phyloP scores from a whole-genome alignment of 2,113 vertebrate species.

The Zingel zingel region DNA sequence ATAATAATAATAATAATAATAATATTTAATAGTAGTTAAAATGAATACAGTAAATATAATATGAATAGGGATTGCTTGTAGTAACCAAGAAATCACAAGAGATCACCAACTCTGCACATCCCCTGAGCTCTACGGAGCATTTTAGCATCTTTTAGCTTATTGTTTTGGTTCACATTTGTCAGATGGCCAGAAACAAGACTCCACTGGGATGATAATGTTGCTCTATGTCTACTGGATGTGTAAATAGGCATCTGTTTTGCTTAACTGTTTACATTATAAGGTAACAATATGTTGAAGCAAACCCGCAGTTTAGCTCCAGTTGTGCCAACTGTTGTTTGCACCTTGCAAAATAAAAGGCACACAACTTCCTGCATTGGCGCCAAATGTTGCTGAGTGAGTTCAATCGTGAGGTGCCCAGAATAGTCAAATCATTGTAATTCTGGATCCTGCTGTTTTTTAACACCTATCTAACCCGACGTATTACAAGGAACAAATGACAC shows the following conservation, averaged over 20 bases:
- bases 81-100: neutral
- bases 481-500: neutral
- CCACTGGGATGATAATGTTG: too few species aligned
- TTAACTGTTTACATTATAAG: neutral
- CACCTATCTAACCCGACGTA: neutral
- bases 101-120: neutral
- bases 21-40: neutral
- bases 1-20: neutral
- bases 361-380: neutral
- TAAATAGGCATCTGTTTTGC: neutral
- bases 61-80: neutral
- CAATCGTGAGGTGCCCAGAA: neutral
- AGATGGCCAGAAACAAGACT: too few species aligned
- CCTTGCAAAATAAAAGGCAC: neutral
- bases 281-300: neutral
- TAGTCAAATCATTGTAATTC: neutral
- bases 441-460: neutral
- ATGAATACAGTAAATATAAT: neutral
- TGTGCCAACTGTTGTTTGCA: too few species aligned
- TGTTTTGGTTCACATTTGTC: too few species aligned
- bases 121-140: too few species aligned
- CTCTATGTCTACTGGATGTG: neutral
- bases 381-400: neutral
- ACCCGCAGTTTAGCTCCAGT: too few species aligned
- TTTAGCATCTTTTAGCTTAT: too few species aligned